A percentile compares a stretch with the other conserved stretches of the same genome.
phyloP scores from a whole-genome alignment of 2,888 invertebrate genomes.

The Drosophila planitibia region DNA sequence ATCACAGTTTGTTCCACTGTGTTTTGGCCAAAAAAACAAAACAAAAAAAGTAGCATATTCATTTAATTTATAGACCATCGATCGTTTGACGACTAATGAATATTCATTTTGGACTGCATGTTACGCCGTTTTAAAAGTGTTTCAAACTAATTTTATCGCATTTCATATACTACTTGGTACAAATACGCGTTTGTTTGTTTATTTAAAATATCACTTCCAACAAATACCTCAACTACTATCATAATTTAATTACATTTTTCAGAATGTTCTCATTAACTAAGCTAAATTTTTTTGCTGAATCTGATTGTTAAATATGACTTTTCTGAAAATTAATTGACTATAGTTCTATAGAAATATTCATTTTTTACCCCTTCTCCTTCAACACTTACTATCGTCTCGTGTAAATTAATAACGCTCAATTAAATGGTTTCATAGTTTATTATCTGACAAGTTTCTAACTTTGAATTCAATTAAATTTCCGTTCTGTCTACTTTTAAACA shows the following conservation, averaged over 20 bases:
- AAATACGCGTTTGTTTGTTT: background rate
- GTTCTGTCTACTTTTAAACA: conserved; percentile 30
- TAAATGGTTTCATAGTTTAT: background rate
- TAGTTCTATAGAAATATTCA: background rate
- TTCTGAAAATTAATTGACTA: background rate
- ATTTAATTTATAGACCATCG: conserved; percentile 61
- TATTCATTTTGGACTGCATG: conserved; percentile 68
- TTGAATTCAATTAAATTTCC: conserved; percentile 11
- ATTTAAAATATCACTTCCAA: conserved; percentile 45
- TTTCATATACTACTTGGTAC: conserved; percentile 33
- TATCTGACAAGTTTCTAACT: conserved; percentile 2
- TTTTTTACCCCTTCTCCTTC: background rate
- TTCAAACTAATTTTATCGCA: conserved; percentile 68
- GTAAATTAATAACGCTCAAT: conserved; percentile 2
- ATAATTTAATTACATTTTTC: conserved; percentile 39
- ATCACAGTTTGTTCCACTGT: conserved; percentile 35
- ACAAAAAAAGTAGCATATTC: conserved; percentile 17
- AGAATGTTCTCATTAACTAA: background rate
- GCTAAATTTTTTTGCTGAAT: background rate
- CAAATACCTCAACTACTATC: conserved; percentile 39
- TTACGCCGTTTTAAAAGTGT: conserved; percentile 66
- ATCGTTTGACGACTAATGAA: conserved; percentile 62
- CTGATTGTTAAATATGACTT: background rate
- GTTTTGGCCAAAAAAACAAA: conserved; percentile 21
- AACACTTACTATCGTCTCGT: background rate